Percentiles rank a stretch among this genome's conserved stretches.
These are phyloP conservation scores for Nilaparvata lugens DNA, from an alignment of 1,140 invertebrate genomes.

Conservation along the genomic window DNA sequence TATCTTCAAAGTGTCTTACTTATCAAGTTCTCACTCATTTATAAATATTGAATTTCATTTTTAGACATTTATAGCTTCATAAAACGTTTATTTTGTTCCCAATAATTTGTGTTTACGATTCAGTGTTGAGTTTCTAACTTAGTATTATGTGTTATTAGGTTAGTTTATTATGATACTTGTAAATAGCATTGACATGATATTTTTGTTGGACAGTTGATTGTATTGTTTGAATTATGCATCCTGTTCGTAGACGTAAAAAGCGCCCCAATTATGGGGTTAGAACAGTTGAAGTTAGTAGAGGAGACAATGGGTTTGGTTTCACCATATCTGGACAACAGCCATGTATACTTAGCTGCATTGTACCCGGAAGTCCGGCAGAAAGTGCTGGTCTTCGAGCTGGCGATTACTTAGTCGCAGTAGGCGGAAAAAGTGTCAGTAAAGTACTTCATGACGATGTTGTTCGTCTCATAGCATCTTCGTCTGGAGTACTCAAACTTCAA, in stretches of 20 bases:
- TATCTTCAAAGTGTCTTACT: no score
- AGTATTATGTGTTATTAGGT: no score
- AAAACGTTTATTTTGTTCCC: no score
- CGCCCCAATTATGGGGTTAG: conserved; percentile 69
- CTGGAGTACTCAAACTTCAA: conserved; percentile 66
- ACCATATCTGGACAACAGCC: conserved; percentile 90
- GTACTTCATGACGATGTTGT: conserved; percentile 89
- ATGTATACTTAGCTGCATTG: conserved; percentile 81
- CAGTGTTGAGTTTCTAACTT: no score
- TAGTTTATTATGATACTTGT: no score
- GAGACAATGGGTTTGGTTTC: conserved; percentile 81
- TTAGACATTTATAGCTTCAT: no score
- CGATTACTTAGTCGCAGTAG: conserved; percentile 85
- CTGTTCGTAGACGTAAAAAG: conserved; percentile 66
- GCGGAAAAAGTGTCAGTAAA: conserved; percentile 79
- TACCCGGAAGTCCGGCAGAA: conserved; percentile 73
- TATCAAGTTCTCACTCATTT: no score
- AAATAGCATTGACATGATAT: no score
- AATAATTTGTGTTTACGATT: no score
- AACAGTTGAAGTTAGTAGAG: conserved; percentile 74
- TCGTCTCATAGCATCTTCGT: conserved; percentile 73
- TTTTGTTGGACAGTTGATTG: no score
- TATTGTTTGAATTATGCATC: conserved; percentile 42
- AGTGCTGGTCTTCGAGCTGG: conserved; percentile 77
- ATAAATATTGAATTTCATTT: no score